Evolutionary conservation across 37 sponge, comb jelly and placozoan genomes (phyloP).

Genomic region (Beroe forskalii): DNA sequence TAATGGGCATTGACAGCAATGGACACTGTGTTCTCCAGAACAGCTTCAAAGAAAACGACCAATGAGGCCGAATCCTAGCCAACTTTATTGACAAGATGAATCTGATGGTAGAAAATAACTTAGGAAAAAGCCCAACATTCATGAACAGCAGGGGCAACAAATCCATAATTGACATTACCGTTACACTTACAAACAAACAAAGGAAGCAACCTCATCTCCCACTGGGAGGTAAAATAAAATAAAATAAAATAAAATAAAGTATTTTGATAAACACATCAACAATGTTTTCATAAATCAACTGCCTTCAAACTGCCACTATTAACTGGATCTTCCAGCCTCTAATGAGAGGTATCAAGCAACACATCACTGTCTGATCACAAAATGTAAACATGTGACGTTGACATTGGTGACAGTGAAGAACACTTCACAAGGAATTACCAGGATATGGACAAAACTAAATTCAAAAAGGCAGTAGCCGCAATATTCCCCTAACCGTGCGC

Average conservation of each 20-base stretch:
- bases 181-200: background rate
- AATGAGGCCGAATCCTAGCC: background rate
- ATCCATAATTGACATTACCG: conserved; percentile 2
- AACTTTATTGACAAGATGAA: background rate
- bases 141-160: conserved; percentile 3
- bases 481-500: too few species aligned
- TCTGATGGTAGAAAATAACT: background rate
- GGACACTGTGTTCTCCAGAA: background rate
- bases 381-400: background rate
- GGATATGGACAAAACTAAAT: background rate
- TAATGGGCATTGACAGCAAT: background rate
- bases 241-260: too few species aligned
- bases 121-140: background rate
- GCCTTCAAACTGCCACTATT: too few species aligned
- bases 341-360: too few species aligned
- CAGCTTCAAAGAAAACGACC: background rate
- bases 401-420: background rate
- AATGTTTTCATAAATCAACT: too few species aligned
- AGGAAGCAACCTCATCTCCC: background rate
- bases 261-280: too few species aligned
- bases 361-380: conserved; percentile 13
- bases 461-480: background rate
- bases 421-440: background rate
- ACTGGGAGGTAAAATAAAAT: background rate
- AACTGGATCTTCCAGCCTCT: too few species aligned